These are phyloP conservation scores for Pyrrhosoma nymphula DNA, from an alignment of 2,888 invertebrate genomes.

Conservation along the genomic window DNA sequence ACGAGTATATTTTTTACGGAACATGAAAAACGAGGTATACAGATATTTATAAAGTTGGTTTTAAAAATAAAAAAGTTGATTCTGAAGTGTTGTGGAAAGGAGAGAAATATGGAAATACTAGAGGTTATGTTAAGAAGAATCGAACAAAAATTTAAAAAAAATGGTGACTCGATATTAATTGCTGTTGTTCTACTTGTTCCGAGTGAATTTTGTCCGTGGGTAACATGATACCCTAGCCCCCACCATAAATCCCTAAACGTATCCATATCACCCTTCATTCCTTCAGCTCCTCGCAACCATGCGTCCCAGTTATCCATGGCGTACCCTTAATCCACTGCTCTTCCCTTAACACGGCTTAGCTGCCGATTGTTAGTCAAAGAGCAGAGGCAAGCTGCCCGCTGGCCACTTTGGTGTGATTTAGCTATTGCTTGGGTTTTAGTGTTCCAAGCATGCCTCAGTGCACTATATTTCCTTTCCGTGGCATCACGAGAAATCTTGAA, in stretches of 20 bases:
- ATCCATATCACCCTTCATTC: constrained; percentile 50
- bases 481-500: background rate
- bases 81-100: constrained; percentile 4
- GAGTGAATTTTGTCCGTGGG: constrained; percentile 54
- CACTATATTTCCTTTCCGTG: background rate
- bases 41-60: constrained; percentile 65
- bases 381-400: background rate
- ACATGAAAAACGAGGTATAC: constrained; percentile 49
- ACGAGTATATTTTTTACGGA: constrained; percentile 65
- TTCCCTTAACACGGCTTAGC: background rate
- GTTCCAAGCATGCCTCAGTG: background rate
- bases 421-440: background rate
- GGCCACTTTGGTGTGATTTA: background rate
- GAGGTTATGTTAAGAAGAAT: constrained; percentile 56
- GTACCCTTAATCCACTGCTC: background rate
- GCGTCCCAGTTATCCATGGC: background rate
- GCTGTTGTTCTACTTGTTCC: constrained; percentile 65
- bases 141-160: constrained; percentile 45
- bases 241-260: background rate
- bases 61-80: constrained; percentile 44
- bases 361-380: background rate
- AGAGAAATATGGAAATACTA: background rate
- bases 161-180: constrained; percentile 47
- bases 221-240: background rate
- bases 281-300: background rate